Evolutionary conservation across 2,888 invertebrate genomes (phyloP).

Genomic region (Platypus cylindrus): DNA sequence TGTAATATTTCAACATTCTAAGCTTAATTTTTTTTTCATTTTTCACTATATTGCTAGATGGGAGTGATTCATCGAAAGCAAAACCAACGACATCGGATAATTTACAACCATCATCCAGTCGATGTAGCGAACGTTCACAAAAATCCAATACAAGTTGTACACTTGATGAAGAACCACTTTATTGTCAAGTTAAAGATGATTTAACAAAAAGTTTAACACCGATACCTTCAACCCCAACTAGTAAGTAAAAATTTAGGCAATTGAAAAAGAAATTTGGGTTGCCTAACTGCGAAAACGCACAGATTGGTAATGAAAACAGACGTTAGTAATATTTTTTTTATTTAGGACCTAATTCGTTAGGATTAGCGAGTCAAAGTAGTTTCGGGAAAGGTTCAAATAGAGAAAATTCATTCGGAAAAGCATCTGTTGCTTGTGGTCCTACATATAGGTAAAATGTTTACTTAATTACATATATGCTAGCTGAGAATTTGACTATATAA

Average conservation of each 20-base stretch:
- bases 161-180: constrained; percentile 32
- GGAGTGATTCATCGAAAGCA: not conserved
- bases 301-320: not conserved
- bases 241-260: constrained; percentile 9
- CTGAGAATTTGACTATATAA: not conserved
- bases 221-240: constrained; percentile 19
- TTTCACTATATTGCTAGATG: not conserved
- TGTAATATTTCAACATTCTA: no score
- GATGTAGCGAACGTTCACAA: constrained; percentile 45
- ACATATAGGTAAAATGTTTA: constrained; percentile 34
- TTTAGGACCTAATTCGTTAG: constrained; percentile 27
- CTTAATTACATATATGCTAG: not conserved
- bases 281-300: no score
- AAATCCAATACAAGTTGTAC: constrained; percentile 34
- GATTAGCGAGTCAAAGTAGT: constrained; percentile 27
- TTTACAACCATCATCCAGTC: constrained; percentile 33
- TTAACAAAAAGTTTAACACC: constrained; percentile 23
- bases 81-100: constrained; percentile 14
- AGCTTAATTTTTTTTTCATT: constrained; percentile 3
- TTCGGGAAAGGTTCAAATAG: constrained; percentile 28
- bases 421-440: constrained; percentile 32
- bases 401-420: constrained; percentile 32
- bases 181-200: constrained; percentile 31
- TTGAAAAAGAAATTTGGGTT: no score
- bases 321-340: constrained; percentile 5